These are phyloP conservation scores for Atta texana DNA, from an alignment of 1,140 invertebrate species.

Conservation along the genomic window DNA sequence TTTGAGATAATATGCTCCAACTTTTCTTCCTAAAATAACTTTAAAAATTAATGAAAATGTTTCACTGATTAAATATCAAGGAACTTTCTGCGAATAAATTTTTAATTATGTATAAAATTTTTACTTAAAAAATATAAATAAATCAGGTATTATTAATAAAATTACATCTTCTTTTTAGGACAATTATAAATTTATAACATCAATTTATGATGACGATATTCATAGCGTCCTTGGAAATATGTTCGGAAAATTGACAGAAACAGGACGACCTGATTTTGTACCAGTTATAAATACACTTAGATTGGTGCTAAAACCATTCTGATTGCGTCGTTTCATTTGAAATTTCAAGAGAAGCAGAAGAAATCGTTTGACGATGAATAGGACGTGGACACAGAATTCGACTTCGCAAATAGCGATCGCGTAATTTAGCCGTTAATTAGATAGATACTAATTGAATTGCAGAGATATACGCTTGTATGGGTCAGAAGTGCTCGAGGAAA, in stretches of 20 bases:
- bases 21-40: neutral
- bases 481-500: conserved; percentile 67
- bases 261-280: conserved; percentile 39
- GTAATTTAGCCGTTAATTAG: conserved; percentile 66
- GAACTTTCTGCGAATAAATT: neutral
- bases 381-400: neutral
- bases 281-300: conserved; percentile 50
- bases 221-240: neutral
- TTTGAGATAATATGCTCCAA: neutral
- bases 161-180: neutral
- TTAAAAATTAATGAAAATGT: neutral
- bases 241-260: conserved; percentile 55
- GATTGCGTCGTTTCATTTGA: neutral
- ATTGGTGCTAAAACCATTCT: conserved; percentile 9
- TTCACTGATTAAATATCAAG: neutral
- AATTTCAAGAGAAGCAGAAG: neutral
- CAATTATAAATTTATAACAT: neutral
- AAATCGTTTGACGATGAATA: neutral
- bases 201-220: conserved; percentile 14
- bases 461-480: conserved; percentile 50
- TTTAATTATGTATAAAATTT: neutral
- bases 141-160: neutral
- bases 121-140: neutral
- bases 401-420: conserved; percentile 20
- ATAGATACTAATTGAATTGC: conserved; percentile 67